Percentiles rank a stretch among this genome's conserved stretches.
phyloP scores from a whole-genome alignment of 2,113 vertebrate genomes.

The Arothron firmamentum region DNA sequence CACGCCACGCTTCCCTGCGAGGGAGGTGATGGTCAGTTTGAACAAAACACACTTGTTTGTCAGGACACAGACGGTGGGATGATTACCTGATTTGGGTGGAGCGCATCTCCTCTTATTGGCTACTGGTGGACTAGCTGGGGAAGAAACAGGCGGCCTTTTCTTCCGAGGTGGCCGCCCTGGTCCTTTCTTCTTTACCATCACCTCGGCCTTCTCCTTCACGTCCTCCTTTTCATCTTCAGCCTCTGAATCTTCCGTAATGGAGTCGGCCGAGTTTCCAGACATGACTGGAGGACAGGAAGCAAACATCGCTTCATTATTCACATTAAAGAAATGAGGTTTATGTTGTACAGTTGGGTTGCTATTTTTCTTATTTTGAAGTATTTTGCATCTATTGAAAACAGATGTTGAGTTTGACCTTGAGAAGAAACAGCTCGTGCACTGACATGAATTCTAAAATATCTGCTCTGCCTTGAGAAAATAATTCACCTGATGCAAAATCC shows the following conservation, averaged over 20 bases:
- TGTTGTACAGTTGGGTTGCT: background rate
- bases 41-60: background rate
- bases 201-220: constrained; percentile 55
- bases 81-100: constrained; percentile 72
- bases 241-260: constrained; percentile 73
- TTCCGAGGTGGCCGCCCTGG: constrained; percentile 57
- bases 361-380: too few species aligned
- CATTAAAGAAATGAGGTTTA: background rate
- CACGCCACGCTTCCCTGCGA: constrained; percentile 75
- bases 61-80: too few species aligned
- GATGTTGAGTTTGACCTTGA: background rate
- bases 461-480: background rate
- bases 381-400: background rate
- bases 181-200: constrained; percentile 60
- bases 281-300: constrained; percentile 59
- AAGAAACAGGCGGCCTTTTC: constrained; percentile 42
- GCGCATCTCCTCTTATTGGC: constrained; percentile 64
- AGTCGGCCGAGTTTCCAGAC: constrained; percentile 76
- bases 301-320: background rate
- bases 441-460: constrained; percentile 3
- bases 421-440: background rate
- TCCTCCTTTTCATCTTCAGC: constrained; percentile 62
- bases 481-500: background rate
- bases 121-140: constrained; percentile 28
- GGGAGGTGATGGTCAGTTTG: too few species aligned